A percentile compares a stretch with the other conserved stretches of the same genome.
These are phyloP conservation scores for Myiozetetes cayanensis DNA, from an alignment of 2,113 vertebrate species.

Conservation along the genomic window DNA sequence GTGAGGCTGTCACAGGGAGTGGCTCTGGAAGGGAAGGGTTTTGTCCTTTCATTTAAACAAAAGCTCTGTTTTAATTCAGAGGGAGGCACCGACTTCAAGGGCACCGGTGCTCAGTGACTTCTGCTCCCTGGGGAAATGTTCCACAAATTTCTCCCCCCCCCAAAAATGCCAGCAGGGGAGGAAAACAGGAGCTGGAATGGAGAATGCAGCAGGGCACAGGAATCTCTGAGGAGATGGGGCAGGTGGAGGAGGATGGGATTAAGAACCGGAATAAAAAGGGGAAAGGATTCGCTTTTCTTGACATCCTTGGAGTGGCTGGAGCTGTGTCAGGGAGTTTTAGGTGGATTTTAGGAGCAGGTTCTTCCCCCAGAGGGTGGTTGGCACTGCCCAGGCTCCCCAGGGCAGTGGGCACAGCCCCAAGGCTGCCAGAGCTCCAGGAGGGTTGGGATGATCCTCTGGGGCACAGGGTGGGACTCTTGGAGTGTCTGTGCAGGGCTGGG, in stretches of 20 bases:
- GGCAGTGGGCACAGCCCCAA: neutral
- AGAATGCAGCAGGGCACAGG: neutral
- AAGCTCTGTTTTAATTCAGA: neutral
- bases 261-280: neutral
- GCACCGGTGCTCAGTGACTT: rapidly evolving
- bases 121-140: neutral
- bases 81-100: neutral
- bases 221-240: neutral
- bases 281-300: neutral
- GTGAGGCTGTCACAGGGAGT: conserved; percentile 27
- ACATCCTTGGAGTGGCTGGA: rapidly evolving
- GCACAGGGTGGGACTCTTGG: neutral
- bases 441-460: neutral
- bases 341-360: neutral
- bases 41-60: neutral
- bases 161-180: neutral
- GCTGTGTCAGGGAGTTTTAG: rapidly evolving
- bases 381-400: neutral
- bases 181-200: neutral
- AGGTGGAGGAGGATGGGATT: neutral
- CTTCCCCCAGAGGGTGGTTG: neutral
- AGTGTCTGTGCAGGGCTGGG: neutral
- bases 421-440: neutral
- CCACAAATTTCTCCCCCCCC: rapidly evolving
- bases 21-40: neutral